Conservation (phyloP, 23 tunicate species). For the Clavelina lepadiformis region DNA sequence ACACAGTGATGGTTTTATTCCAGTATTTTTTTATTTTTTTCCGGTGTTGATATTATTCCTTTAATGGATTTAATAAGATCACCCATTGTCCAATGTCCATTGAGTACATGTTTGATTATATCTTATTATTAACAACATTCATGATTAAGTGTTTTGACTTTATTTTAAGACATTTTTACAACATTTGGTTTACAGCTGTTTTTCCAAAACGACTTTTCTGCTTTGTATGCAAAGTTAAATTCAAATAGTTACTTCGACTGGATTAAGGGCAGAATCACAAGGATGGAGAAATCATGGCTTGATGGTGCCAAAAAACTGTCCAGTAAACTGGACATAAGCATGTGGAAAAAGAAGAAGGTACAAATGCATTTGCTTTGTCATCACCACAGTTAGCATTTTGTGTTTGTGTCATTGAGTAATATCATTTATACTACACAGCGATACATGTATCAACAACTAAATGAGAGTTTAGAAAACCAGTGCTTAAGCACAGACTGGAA, state of each 20-base stretch:
- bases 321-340: conserved; percentile 6
- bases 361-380: not conserved
- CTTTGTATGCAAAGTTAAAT: conserved; percentile 23
- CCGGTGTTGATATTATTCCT: too few species aligned
- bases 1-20: too few species aligned
- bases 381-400: too few species aligned
- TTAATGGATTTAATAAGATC: too few species aligned
- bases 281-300: conserved; percentile 56
- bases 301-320: conserved; percentile 18
- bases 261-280: conserved; percentile 43
- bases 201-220: conserved; percentile 16
- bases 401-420: too few species aligned
- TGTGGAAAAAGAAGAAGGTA: conserved; percentile 53
- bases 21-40: too few species aligned
- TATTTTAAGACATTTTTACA: not conserved
- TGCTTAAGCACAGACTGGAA: too few species aligned
- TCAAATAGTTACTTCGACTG: conserved; percentile 38
- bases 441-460: too few species aligned
- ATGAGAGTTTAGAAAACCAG: too few species aligned
- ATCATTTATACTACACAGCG: too few species aligned
- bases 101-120: not conserved
- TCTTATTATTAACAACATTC: not conserved
- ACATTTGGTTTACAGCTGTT: conserved; percentile 14
- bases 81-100: too few species aligned
- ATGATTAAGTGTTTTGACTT: not conserved